Conservation (phyloP, 2,888 invertebrate species). For the Acanthosepion esculentum region DNA sequence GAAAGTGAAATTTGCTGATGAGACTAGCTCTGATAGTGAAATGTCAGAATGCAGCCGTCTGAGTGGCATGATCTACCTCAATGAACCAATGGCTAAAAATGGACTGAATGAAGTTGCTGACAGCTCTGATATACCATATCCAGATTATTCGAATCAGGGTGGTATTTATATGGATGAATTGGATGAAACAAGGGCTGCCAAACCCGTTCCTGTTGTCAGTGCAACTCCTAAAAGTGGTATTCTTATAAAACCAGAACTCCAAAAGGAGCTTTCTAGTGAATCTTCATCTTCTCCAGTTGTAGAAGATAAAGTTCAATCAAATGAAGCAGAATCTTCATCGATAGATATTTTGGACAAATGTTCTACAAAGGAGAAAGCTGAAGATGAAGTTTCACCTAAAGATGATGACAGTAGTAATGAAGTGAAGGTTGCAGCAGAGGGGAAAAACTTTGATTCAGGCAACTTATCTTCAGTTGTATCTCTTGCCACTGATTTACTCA, state of each 20-base stretch:
- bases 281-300: slow-evolving; percentile 43
- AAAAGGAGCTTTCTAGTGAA: slow-evolving; percentile 42
- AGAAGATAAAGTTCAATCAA: slow-evolving; percentile 44
- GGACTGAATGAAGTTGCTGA: slow-evolving; percentile 41
- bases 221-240: slow-evolving; percentile 43
- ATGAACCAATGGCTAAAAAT: slow-evolving; percentile 43
- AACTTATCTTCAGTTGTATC: slow-evolving; percentile 57
- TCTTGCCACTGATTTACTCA: slow-evolving; percentile 79
- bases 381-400: slow-evolving; percentile 38
- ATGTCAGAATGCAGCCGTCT: slow-evolving; percentile 53
- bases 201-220: slow-evolving; percentile 41
- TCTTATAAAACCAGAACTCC: slow-evolving; percentile 40
- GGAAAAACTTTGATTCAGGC: slow-evolving; percentile 14
- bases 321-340: slow-evolving; percentile 48
- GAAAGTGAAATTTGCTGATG: slow-evolving; percentile 67
- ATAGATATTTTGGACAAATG: slow-evolving; percentile 49
- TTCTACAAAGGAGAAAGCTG: slow-evolving; percentile 44
- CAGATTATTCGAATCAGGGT: slow-evolving; percentile 9
- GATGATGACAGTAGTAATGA: slow-evolving; percentile 50
- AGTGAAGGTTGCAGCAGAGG: slow-evolving; percentile 48
- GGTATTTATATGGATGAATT: slow-evolving; percentile 34
- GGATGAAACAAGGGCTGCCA: slow-evolving; percentile 41
- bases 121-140: slow-evolving; percentile 41
- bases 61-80: slow-evolving; percentile 47
- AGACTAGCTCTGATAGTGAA: slow-evolving; percentile 69